Evolutionary conservation across 2,113 vertebrate genomes (phyloP), one percentile per base, ranked within the genome.

Genomic region (Mormyrus lacerda): DNA sequence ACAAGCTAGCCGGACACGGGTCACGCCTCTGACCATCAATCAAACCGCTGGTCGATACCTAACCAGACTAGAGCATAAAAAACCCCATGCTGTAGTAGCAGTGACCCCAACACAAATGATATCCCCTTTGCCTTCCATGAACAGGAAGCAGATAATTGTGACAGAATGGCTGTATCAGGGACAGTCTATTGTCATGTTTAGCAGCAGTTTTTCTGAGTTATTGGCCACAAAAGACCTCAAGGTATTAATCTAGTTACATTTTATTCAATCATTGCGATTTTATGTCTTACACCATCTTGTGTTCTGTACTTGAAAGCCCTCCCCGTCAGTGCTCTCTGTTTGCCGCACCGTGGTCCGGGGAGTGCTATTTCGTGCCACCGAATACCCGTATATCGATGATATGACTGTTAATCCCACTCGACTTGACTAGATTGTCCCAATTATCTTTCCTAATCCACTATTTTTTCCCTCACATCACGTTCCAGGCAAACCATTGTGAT

Each of bases 41-140:
- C 82, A 84, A 35, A 2, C 39, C 3, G 17, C 50, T 55, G 85
- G 89, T 85, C 89, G 58, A 86, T 89, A 69, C 17, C 44, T 19
- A 58, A 69, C 39, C 50, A 83, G 13, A 89, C 42, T 89, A 86
- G 50, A 89, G 85, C 39, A 85, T 65, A 85, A 69, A 65, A 42
- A 69, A 47, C 9, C 50, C n/a, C 39, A 27, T 89, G 84, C 9
- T 84, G 19, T 83, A 85, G 42, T 21, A 86, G 84, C 24, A 2
- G 44, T 89, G 89, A 89, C 89, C 82, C 82, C 39, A 39, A 61
- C 61, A 65, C 83, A 48, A 89, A 85, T 55, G 42, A 58, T 85
- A 89, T 85, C 39, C 58, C 35, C 42, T 85, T 69, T 85, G 53
- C 83, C 55, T 50, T 48, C 79, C 50, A 69, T 86, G 82, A 85